phyloP scores from a whole-genome alignment of 2,888 invertebrate species.

The Dryobotodes eremita region DNA sequence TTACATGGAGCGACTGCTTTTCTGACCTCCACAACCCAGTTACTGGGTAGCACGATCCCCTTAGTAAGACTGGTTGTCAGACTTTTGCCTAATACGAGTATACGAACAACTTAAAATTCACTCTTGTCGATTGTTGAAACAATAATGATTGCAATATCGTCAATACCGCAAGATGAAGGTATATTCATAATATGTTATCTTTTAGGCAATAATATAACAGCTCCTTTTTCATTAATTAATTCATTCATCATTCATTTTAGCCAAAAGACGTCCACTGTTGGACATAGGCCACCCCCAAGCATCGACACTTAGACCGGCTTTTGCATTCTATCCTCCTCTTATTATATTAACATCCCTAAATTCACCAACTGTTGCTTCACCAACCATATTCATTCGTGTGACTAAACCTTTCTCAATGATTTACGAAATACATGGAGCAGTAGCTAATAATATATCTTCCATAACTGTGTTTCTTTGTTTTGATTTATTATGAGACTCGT shows the following conservation, averaged over 20 bases:
- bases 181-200: too few species aligned
- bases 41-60: too few species aligned
- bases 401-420: not conserved
- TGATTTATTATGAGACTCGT: conserved; percentile 43
- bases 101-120: not conserved
- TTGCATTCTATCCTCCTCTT: not conserved
- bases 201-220: too few species aligned
- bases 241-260: too few species aligned
- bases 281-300: too few species aligned
- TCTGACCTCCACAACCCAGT: too few species aligned
- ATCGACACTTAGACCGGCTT: not conserved
- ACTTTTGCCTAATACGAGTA: not conserved
- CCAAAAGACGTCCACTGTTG: too few species aligned
- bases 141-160: too few species aligned
- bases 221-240: too few species aligned
- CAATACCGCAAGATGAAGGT: not conserved
- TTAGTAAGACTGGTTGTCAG: too few species aligned
- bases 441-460: conserved; percentile 40
- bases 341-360: not conserved
- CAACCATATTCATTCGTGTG: not conserved
- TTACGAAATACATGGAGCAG: conserved; percentile 37
- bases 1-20: too few species aligned
- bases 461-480: conserved; percentile 33
- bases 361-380: conserved; percentile 24
- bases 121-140: not conserved